Evolutionary conservation across 2,888 invertebrate species (phyloP), one percentile per base, ranked within the genome.

Genomic region (Matsumyia berberina): DNA sequence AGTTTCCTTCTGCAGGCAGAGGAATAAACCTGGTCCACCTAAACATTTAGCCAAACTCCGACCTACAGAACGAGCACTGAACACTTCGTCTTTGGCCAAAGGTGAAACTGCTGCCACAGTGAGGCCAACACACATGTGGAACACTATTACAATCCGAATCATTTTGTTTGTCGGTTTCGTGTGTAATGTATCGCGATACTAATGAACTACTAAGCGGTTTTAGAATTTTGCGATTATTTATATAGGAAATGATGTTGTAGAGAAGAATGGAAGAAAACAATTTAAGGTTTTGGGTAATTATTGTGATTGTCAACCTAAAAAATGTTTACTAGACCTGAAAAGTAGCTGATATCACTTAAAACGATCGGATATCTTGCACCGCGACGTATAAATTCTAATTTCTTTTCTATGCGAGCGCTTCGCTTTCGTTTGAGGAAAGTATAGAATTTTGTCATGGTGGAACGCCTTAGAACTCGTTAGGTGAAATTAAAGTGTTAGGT

Each of bases 1-100:
- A 0, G 92, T 89, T 83, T 91, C 90, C 73, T 90, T 90, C 70
- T 92, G 92, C n/a, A 93, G 82, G 85, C 93, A 93, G 24, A 88
- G 87, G 70, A 83, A 70, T 12, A 87, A 88, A 46, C 72, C 58
- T 2, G 78, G 29, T 2, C 87, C 86, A 1, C 86, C 86, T 15
- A 92, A 81, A 49, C 92, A 92, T 15, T 88, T 88, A 7, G 88
- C 88, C 67, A 91, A 64, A 39, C 87, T 42, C 15, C 87, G 87
- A 0, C 90, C 89, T 15, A 91, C 46, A 17, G 85, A 76, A 5
- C 88, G 88, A 1, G 88, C 81, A 33, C 72, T 87, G 80, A 88
- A 87, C 11, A 58, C 60, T 2, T 57, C 44, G 8, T 15, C 19
- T 5, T 19, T 17, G 29, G 44, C 39, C 4, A 11, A 11, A 39